A percentile compares a stretch with the other conserved stretches of the same genome.
phyloP scores from a whole-genome alignment of 1,140 invertebrate species.

The Globodera rostochiensis region DNA sequence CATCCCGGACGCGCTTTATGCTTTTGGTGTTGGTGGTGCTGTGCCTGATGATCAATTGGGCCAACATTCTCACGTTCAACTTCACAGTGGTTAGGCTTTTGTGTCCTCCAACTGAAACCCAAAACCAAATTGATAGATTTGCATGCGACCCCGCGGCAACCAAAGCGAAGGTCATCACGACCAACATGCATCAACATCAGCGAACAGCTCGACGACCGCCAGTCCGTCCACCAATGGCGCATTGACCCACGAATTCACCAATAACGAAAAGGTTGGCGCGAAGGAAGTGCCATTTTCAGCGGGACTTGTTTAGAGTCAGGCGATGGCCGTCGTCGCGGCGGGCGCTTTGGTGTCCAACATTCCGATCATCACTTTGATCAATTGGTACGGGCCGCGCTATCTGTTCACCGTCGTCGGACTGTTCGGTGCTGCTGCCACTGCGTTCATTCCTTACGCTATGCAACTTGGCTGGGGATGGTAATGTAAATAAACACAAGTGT shows the following conservation, averaged over 20 bases:
- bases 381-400: slow-evolving; percentile 43
- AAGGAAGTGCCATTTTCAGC: slow-evolving; percentile 4
- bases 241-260: too few relatives aligned
- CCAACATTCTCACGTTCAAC: slow-evolving; percentile 43
- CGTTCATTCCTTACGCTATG: slow-evolving; percentile 36
- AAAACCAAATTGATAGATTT: slow-evolving; percentile 21
- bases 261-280: background rate
- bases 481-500: background rate
- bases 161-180: background rate
- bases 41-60: slow-evolving; percentile 45
- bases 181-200: slow-evolving; percentile 10
- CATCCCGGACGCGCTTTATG: slow-evolving; percentile 34
- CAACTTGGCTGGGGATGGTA: slow-evolving; percentile 35
- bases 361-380: slow-evolving; percentile 39
- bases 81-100: slow-evolving; percentile 30
- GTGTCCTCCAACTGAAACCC: background rate
- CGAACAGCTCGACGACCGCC: slow-evolving; percentile 14
- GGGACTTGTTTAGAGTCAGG: slow-evolving; percentile 20
- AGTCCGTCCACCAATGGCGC: too few relatives aligned
- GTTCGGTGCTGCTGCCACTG: slow-evolving; percentile 42
- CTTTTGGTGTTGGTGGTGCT: slow-evolving; percentile 36
- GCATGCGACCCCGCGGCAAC: slow-evolving; percentile 23
- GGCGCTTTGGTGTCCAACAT: slow-evolving; percentile 28
- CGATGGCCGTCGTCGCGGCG: slow-evolving; percentile 26
- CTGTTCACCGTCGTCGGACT: slow-evolving; percentile 42